phyloP scores from a whole-genome alignment of 2,113 vertebrate genomes.

The Shinisaurus crocodilurus region DNA sequence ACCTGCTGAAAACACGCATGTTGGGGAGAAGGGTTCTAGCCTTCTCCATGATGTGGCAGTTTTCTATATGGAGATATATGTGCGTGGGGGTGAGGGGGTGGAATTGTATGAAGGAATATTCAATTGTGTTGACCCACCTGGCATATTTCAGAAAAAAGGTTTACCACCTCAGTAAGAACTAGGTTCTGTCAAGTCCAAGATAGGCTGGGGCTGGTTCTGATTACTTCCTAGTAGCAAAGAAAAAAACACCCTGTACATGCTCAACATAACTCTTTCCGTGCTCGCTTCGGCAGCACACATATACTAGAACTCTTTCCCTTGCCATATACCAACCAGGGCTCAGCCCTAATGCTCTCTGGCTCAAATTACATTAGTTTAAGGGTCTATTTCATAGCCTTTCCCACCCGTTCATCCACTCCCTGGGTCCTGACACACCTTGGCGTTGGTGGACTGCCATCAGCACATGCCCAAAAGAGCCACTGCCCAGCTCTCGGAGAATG shows the following conservation, averaged over 20 bases:
- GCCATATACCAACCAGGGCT: too few species aligned
- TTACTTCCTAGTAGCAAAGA: background rate
- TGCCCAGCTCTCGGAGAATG: constrained; percentile 85
- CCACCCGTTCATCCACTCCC: background rate
- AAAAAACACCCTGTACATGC: background rate
- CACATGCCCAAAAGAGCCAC: constrained; percentile 89
- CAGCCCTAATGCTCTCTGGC: background rate
- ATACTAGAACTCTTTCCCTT: too few species aligned
- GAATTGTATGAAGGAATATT: background rate
- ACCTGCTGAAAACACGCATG: background rate
- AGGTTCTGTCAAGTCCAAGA: background rate
- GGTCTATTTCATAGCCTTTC: too few species aligned
- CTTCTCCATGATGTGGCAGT: background rate
- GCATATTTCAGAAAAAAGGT: background rate
- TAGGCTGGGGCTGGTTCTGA: background rate
- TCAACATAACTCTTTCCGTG: background rate
- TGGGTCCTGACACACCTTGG: constrained; percentile 76
- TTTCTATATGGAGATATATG: background rate
- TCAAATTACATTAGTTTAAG: background rate
- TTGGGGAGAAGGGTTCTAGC: background rate
- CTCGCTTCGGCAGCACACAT: too few species aligned
- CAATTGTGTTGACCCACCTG: background rate
- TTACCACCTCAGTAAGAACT: background rate
- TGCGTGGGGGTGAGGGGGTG: background rate
- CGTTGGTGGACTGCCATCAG: constrained; percentile 85